Evolutionary conservation across 2,797 vertebrate species (phyloP), one percentile per base, ranked within the genome.

Genomic region (Phaenicophaeus curvirostris): DNA sequence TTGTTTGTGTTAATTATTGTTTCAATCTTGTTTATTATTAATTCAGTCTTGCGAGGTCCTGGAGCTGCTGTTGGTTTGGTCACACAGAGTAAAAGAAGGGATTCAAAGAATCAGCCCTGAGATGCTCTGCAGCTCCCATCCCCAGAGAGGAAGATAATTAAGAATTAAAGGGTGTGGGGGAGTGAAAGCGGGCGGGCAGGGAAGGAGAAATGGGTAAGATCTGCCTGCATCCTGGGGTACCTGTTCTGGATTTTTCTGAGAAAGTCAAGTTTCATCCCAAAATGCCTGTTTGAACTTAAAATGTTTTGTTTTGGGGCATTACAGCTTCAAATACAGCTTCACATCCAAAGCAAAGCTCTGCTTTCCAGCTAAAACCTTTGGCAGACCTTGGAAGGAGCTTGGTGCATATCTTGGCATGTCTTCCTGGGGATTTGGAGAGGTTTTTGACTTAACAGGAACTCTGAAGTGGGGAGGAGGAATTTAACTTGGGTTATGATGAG

Each of bases 401-500:
- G 17, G 11, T 74, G 48, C 1, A 0, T 4, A 2, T 11, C 20
- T 31, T 12, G 5, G 18, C 2, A 5, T 21, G 50, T 59, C 30
- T 35, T 44, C 62, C 41, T 20, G 58, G 27, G 23, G 28, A 9
- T 12, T 12, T 42, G 19, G 31, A 5, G 6, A 14, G 50, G 12
- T 2, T 86, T 93, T 63, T 48, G 53, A 44, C 6, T 54, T 2
- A n/a, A 30, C 5, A 66, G 71, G 50, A 39, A 15, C 53, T 46
- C 68, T 87, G 41, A 25, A 15, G 2, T 10, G 7, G 9, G 1
- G 0, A 5, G 16, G 13, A 1, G 35, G 16, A 30, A 30, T 61
- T 78, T 5, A 57, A 37, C 46, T 63, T n/a, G 11, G 11, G 2
- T 30, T 59, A 3, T 42, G 28, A 50, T 8, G 31, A 76, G 23